Percentiles rank a stretch among this genome's conserved stretches.
These are phyloP conservation scores for Hyppa rectilinea DNA, from an alignment of 2,888 invertebrate genomes.

Conservation along the genomic window DNA sequence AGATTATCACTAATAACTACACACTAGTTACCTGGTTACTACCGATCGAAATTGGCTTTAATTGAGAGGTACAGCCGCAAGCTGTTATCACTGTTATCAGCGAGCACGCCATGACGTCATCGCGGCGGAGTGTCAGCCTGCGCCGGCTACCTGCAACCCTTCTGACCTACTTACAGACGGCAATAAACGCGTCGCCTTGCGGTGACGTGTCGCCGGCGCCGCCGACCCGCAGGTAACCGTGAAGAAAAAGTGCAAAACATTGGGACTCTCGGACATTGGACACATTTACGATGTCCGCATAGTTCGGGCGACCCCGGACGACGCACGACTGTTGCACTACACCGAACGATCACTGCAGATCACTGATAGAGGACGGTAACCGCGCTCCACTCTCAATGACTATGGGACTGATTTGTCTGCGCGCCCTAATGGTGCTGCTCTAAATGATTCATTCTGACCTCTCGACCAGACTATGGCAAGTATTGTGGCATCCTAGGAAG, in stretches of 20 bases:
- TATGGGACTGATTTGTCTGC: not conserved
- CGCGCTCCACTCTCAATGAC: not conserved
- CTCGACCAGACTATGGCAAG: too few relatives aligned
- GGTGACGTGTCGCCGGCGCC: constrained; percentile 60
- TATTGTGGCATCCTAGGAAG: not conserved
- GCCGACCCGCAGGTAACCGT: constrained; percentile 46
- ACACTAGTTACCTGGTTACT: not conserved
- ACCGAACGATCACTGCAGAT: constrained; percentile 4
- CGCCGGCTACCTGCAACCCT: constrained; percentile 64
- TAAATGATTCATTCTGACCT: constrained; percentile 9
- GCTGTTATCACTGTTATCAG: constrained; percentile 16
- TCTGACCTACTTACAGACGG: constrained; percentile 61
- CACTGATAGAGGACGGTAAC: constrained; percentile 21
- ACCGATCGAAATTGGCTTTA: constrained; percentile 11
- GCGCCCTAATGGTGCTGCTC: constrained; percentile 7
- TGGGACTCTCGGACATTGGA: constrained; percentile 36
- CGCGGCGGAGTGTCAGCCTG: not conserved
- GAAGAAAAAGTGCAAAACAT: constrained; percentile 54
- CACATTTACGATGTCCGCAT: constrained; percentile 57
- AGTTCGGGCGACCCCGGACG: constrained; percentile 43
- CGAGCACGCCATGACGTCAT: constrained; percentile 32
- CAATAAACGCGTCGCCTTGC: constrained; percentile 47
- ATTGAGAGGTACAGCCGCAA: constrained; percentile 12
- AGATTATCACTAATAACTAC: not conserved
- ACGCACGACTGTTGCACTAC: not conserved